Conservation (phyloP, 2,888 invertebrate species). For the Carcina quercana region DNA sequence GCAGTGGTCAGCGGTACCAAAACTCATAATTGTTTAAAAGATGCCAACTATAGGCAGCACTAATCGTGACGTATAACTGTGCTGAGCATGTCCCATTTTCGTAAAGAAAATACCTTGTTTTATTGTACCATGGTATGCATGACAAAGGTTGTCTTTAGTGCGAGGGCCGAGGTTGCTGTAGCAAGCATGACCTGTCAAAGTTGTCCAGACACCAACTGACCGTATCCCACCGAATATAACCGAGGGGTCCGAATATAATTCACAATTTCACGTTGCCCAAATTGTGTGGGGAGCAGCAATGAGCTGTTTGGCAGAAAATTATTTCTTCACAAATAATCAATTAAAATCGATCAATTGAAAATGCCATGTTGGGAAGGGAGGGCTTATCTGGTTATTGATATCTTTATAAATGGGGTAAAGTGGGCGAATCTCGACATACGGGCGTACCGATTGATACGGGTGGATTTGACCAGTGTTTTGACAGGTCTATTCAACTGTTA, state of each 20-base stretch:
- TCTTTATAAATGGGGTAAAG: conserved; percentile 66
- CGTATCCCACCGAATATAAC: conserved; percentile 15
- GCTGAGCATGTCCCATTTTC: no score
- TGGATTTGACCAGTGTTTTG: conserved; percentile 45
- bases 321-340: conserved; percentile 62
- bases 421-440: conserved; percentile 62
- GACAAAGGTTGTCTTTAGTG: no score
- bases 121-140: no score
- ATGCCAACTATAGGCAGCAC: no score
- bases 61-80: no score
- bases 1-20: no score
- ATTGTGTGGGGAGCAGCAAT: conserved; percentile 31
- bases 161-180: no score
- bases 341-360: conserved; percentile 50
- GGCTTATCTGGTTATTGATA: conserved; percentile 65
- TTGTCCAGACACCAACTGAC: conserved; percentile 14
- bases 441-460: conserved; percentile 62
- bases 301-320: conserved; percentile 47
- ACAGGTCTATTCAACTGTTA: conserved; percentile 38
- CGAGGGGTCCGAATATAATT: conserved; percentile 16
- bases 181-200: conserved; percentile 12
- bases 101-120: no score
- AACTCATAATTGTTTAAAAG: no score
- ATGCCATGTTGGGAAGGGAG: conserved; percentile 44
- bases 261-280: no score